Conservation (phyloP, 1,140 invertebrate species). For the Euwallacea fornicatus region DNA sequence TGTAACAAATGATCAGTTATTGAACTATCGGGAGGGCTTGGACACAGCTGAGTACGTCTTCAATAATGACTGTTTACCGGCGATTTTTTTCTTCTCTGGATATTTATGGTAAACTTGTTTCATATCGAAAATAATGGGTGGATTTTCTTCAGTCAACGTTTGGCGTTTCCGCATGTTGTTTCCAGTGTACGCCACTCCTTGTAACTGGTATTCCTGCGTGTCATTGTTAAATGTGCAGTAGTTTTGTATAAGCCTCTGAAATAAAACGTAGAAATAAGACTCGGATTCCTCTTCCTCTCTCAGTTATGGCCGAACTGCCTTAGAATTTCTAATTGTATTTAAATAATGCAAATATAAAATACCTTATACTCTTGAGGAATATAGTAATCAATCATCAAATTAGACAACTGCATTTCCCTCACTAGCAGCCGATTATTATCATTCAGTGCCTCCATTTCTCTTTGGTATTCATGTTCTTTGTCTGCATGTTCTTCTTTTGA, state of each 20-base stretch:
- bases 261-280: background rate
- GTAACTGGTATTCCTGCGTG: conserved; percentile 97
- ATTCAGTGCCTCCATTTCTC: conserved; percentile 93
- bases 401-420: conserved; percentile 88
- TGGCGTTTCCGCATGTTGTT: conserved; percentile 91
- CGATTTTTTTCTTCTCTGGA: conserved; percentile 45
- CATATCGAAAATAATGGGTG: conserved; percentile 43
- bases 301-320: no score
- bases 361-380: conserved; percentile 87
- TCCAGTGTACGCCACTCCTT: conserved; percentile 97
- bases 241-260: conserved; percentile 84
- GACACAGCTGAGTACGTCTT: conserved; percentile 40
- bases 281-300: no score
- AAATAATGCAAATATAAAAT: conserved; percentile 24
- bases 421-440: conserved; percentile 89
- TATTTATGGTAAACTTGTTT: conserved; percentile 50
- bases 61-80: conserved; percentile 37
- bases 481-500: conserved; percentile 87
- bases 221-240: conserved; percentile 98
- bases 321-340: background rate
- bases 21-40: conserved; percentile 36
- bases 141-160: conserved; percentile 38
- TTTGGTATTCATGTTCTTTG: conserved; percentile 90
- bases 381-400: conserved; percentile 82
- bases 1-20: background rate